Evolutionary conservation across 2,113 vertebrate genomes (phyloP).

Genomic region (Sceloporus undulatus): DNA sequence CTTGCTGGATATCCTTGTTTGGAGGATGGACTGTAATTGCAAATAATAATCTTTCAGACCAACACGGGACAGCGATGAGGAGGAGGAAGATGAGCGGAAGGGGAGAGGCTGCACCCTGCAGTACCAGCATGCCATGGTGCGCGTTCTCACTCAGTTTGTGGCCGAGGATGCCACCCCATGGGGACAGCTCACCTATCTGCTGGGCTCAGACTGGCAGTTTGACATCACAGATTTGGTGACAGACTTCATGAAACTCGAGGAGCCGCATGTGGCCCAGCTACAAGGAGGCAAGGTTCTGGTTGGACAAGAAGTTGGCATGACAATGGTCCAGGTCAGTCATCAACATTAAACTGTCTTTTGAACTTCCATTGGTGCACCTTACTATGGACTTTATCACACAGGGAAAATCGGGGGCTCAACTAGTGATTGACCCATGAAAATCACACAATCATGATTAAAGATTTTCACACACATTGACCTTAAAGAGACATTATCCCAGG

Average conservation of each 20-base stretch:
- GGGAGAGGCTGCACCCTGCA: slow-evolving; percentile 90
- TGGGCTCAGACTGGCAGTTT: slow-evolving; percentile 91
- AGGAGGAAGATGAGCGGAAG: slow-evolving; percentile 91
- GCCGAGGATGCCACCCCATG: slow-evolving; percentile 84
- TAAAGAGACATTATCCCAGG: too few species aligned
- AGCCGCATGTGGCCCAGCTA: slow-evolving; percentile 86
- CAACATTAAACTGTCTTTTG: not conserved
- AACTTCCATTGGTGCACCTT: not conserved
- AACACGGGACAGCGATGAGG: slow-evolving; percentile 90
- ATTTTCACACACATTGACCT: too few species aligned
- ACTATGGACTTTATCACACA: too few species aligned
- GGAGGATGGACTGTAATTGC: not conserved
- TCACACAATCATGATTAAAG: too few species aligned
- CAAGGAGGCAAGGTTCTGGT: slow-evolving; percentile 86
- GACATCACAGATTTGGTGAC: slow-evolving; percentile 92
- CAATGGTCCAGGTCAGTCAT: slow-evolving; percentile 89
- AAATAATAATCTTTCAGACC: slow-evolving; percentile 75
- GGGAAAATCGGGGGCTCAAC: too few species aligned
- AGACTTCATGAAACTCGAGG: slow-evolving; percentile 93
- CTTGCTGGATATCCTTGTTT: not conserved
- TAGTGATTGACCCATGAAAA: too few species aligned
- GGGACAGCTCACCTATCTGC: slow-evolving; percentile 86
- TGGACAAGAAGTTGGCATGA: slow-evolving; percentile 91
- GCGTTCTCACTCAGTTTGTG: slow-evolving; percentile 94
- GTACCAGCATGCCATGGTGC: slow-evolving; percentile 92